Base-by-base conservation (phyloP, 2,113 vertebrate genomes). In the Pungitius pungitius region DNA sequence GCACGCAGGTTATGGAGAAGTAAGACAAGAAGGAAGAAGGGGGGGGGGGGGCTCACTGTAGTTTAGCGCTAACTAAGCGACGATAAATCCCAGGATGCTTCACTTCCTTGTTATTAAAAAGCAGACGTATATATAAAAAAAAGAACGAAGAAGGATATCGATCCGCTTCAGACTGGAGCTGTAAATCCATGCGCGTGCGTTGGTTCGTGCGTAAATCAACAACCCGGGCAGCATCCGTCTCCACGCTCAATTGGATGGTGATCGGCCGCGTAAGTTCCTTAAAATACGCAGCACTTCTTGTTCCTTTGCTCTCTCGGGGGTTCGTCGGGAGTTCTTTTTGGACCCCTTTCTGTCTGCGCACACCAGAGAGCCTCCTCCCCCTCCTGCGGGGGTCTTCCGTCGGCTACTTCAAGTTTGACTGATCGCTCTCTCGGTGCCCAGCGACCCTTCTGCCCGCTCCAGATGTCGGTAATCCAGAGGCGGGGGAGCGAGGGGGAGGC, bases 121-220 rank as follows among this genome's bases (percentile, higher is more conserved):
- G 66, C 69, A 75, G 55, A 77, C 47, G 73, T 75, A 47, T n/a
- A n/a, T n/a, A n/a, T n/a, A 39, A 35, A 35, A 35, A 35, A 49
- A 75, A 81, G 47, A 75, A 75, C 33, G 52, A 57, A 77, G 76
- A 42, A 51, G 52, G 69, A 47, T 88, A 93, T 91, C 35, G 89
- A 93, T 92, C 89, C 89, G 67, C 82, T 77, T 87, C 75, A 69
- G 87, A 87, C 84, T 73, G 84, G 84, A 80, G 92, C 88, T 85
- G 88, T 88, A 89, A 84, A 89, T 90, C 87, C 90, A 86, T 77
- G 83, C 69, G 85, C 63, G 75, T 75, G 83, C 60, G 83, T 72
- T 71, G 77, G 82, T 72, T 71, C 78, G 82, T 77, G 83, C 81
- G 75, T 56, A 76, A 59, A 80, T 75, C 81, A 87, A 72, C 80